Percentiles rank a stretch among this genome's conserved stretches.
Conservation (phyloP, 2,113 vertebrate genomes). For the Centropus bengalensis region DNA sequence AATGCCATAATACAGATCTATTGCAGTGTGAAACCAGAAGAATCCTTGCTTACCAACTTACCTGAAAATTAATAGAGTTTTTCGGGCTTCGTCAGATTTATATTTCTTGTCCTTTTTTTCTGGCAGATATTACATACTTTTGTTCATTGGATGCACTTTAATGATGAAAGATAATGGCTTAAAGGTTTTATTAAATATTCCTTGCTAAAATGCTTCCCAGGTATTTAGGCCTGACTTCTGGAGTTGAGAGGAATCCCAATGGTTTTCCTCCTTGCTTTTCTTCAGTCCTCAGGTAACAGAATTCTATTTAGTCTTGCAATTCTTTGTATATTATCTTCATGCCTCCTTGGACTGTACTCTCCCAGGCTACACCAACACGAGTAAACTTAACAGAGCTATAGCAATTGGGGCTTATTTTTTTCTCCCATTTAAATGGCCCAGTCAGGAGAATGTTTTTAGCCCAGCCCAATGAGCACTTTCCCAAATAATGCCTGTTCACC, state of each 20-base stretch:
- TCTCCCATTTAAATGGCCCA: background rate
- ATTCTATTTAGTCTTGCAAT: background rate
- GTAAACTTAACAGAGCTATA: background rate
- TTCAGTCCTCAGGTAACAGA: background rate
- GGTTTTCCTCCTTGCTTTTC: background rate
- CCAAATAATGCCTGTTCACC: background rate
- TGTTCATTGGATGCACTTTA: background rate
- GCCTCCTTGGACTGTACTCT: constrained; percentile 49
- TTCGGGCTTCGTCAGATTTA: background rate
- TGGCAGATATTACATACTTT: background rate
- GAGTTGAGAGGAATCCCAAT: background rate
- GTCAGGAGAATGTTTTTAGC: background rate
- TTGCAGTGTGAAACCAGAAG: background rate
- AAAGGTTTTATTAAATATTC: background rate
- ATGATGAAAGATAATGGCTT: background rate
- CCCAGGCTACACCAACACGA: background rate
- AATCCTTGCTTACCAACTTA: background rate
- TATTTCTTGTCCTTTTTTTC: background rate
- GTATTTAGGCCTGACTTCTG: background rate
- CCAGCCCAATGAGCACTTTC: background rate
- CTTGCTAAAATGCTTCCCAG: background rate
- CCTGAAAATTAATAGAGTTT: background rate
- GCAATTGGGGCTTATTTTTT: background rate
- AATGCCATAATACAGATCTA: background rate
- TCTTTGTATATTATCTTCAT: background rate